A percentile compares a stretch with the other conserved stretches of the same genome.
Conservation (phyloP, 2,797 vertebrate species). For the Phrynocephalus forsythii region DNA sequence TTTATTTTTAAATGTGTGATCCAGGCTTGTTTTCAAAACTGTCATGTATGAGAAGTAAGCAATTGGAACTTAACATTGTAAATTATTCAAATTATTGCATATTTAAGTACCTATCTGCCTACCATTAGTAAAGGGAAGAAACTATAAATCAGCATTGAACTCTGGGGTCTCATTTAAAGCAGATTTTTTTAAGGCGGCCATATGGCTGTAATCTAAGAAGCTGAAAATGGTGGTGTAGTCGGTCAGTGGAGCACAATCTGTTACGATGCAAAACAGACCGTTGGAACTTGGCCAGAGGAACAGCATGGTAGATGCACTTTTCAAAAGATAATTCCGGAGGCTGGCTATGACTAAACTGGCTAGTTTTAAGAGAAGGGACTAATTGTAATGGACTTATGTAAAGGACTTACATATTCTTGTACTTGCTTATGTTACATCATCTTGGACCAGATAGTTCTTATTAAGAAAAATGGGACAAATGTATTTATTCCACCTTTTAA, state of each 20-base stretch:
- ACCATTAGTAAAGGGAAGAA: background rate
- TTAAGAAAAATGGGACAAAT: background rate
- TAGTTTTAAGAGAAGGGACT: background rate
- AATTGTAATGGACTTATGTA: background rate
- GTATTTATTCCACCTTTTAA: background rate
- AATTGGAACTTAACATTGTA: background rate
- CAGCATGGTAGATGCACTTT: slow-evolving; percentile 1
- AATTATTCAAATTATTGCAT: background rate
- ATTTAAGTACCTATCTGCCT: background rate
- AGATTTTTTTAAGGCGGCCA: background rate
- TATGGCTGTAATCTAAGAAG: slow-evolving; percentile 16
- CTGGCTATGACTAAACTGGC: accelerated
- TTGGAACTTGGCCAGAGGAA: background rate
- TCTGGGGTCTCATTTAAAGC: background rate
- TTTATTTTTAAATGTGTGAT: background rate
- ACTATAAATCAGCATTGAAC: background rate
- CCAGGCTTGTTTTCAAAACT: background rate
- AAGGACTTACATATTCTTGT: background rate
- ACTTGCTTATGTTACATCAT: slow-evolving; percentile 6
- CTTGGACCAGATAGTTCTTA: background rate
- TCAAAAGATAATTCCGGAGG: background rate
- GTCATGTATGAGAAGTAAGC: background rate
- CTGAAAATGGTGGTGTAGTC: background rate
- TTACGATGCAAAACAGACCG: background rate
- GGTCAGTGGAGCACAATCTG: slow-evolving; percentile 12